Evolutionary conservation across 2,888 invertebrate genomes (phyloP).

Genomic region (Papilio gigon): DNA sequence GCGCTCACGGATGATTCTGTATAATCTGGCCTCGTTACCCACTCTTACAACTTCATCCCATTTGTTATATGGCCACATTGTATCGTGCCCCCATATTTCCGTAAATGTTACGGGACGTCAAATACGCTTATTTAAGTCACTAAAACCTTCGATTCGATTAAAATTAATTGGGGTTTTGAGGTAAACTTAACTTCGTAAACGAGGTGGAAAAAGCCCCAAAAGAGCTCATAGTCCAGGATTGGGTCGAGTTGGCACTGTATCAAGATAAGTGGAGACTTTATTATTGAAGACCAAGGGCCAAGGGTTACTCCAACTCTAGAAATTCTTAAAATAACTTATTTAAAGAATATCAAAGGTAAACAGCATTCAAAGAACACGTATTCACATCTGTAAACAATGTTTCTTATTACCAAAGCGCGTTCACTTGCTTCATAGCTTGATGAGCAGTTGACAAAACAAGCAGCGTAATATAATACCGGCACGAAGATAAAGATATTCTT

Average conservation of each 20-base stretch:
- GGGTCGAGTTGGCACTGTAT: too few relatives aligned
- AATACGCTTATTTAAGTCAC: not conserved
- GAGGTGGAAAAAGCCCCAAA: too few relatives aligned
- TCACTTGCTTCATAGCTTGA: slow-evolving; percentile 16
- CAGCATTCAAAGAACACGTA: not conserved
- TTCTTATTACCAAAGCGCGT: slow-evolving; percentile 28
- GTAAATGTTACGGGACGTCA: not conserved
- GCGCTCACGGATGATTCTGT: slow-evolving; percentile 16
- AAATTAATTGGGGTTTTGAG: not conserved
- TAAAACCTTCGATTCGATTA: slow-evolving; percentile 1
- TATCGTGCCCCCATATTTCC: not conserved
- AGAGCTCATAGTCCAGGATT: too few relatives aligned
- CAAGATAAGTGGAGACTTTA: too few relatives aligned
- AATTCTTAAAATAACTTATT: too few relatives aligned
- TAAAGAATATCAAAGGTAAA: slow-evolving; percentile 5
- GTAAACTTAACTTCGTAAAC: too few relatives aligned
- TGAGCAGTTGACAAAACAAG: slow-evolving; percentile 25
- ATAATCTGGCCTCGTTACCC: slow-evolving; percentile 31
- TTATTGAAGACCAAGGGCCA: too few relatives aligned
- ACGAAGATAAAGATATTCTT: slow-evolving; percentile 28
- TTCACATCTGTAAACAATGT: slow-evolving; percentile 1
- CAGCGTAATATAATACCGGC: slow-evolving; percentile 31
- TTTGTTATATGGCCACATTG: slow-evolving; percentile 13
- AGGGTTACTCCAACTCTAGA: too few relatives aligned
- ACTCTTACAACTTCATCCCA: slow-evolving; percentile 24